Conservation (phyloP, 1,140 invertebrate species). For the Cyrtorhinus lividipennis region DNA sequence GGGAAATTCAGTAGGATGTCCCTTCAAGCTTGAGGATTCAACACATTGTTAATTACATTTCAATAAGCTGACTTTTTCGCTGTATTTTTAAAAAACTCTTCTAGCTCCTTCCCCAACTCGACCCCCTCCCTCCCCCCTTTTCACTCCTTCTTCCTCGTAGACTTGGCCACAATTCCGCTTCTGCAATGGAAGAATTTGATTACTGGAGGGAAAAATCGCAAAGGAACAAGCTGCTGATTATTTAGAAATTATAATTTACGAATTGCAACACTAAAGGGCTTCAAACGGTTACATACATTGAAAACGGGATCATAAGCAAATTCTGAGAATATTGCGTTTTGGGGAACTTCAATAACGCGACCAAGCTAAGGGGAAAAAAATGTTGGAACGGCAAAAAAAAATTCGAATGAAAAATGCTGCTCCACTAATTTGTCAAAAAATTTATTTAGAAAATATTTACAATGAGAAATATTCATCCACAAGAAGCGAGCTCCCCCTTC, state of each 20-base stretch:
- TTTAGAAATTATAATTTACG: background rate
- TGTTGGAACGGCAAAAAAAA: background rate
- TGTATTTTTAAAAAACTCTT: background rate
- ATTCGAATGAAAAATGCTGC: background rate
- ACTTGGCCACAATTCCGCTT: constrained; percentile 4
- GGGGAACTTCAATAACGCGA: too few relatives aligned
- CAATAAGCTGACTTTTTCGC: background rate
- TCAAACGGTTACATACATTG: too few relatives aligned
- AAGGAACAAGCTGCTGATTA: background rate
- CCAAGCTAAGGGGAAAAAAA: too few relatives aligned
- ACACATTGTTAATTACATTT: too few relatives aligned
- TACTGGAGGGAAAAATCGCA: background rate
- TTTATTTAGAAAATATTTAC: constrained; percentile 1
- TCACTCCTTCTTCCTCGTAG: background rate
- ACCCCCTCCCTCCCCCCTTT: background rate
- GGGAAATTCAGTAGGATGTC: too few relatives aligned
- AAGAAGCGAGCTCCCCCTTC: background rate
- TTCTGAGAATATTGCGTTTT: too few relatives aligned
- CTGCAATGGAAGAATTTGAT: constrained; percentile 1
- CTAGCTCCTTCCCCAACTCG: background rate
- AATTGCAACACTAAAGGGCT: too few relatives aligned
- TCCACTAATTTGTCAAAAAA: background rate
- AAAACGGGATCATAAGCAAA: too few relatives aligned
- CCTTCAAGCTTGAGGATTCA: too few relatives aligned
- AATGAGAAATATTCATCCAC: background rate